Conservation (phyloP, 1,140 invertebrate genomes). For the Arion vulgaris region DNA sequence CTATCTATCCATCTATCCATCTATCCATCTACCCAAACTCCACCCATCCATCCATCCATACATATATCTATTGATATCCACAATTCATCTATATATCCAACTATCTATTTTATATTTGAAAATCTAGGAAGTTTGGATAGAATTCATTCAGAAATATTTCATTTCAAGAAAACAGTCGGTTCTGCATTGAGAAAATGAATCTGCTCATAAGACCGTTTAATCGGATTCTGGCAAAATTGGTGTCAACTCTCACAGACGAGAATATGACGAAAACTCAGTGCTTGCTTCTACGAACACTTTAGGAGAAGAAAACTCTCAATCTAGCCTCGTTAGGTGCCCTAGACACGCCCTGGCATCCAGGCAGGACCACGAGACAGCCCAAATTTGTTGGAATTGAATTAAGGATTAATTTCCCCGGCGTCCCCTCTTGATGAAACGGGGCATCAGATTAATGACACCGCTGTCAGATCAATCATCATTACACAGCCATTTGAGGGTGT, state of each 20-base stretch:
- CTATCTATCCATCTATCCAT: too few species aligned
- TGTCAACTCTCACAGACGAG: background rate
- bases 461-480: slow-evolving; percentile 40
- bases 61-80: too few species aligned
- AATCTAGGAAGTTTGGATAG: too few species aligned
- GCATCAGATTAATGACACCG: slow-evolving; percentile 29
- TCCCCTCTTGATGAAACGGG: slow-evolving; percentile 33
- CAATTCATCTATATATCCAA: too few species aligned
- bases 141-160: too few species aligned
- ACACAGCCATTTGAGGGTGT: slow-evolving; percentile 12
- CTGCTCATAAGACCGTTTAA: background rate
- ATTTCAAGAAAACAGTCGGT: background rate
- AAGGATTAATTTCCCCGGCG: slow-evolving; percentile 42
- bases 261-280: background rate
- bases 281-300: background rate
- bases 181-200: background rate
- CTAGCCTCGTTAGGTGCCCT: slow-evolving; percentile 19
- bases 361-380: background rate
- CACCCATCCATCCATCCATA: too few species aligned
- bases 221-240: background rate
- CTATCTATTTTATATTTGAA: too few species aligned
- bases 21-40: too few species aligned
- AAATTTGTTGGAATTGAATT: slow-evolving; percentile 43
- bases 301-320: slow-evolving; percentile 4
- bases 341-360: slow-evolving; percentile 17